Conservation (phyloP, 2,797 vertebrate species). For the Parambassis ranga region DNA sequence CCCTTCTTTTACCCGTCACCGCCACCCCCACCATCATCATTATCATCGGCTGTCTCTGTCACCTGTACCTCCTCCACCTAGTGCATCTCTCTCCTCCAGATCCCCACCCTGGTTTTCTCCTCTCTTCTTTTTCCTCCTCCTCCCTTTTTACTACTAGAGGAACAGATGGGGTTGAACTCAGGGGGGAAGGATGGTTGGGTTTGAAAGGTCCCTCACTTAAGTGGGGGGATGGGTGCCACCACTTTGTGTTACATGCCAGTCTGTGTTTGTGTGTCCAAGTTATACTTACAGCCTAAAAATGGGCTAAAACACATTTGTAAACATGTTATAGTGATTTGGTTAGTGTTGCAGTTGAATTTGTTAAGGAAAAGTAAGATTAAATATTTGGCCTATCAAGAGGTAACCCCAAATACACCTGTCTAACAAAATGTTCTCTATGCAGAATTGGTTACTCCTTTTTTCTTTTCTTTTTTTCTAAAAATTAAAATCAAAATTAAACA, state of each 20-base stretch:
- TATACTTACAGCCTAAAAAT: slow-evolving; percentile 1
- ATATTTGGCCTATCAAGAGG: neutral
- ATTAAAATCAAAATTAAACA: no score
- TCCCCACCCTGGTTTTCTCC: slow-evolving; percentile 29
- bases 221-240: slow-evolving; percentile 38
- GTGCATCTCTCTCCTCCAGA: slow-evolving; percentile 21
- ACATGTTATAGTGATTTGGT: neutral
- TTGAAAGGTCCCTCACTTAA: slow-evolving; percentile 40
- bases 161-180: slow-evolving; percentile 69
- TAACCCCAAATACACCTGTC: neutral
- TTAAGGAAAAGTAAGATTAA: neutral
- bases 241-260: slow-evolving; percentile 41
- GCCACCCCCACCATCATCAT: neutral
- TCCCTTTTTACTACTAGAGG: slow-evolving; percentile 26
- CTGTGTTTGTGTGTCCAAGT: slow-evolving; percentile 14
- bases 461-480: no score
- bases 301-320: neutral
- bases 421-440: no score
- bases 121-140: slow-evolving; percentile 9
- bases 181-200: slow-evolving; percentile 30
- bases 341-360: no score
- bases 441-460: no score
- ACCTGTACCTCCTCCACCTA: neutral
- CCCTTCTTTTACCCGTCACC: neutral
- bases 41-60: neutral